Percentiles rank a stretch among this genome's conserved stretches.
phyloP scores from a whole-genome alignment of 2,113 vertebrate species.

The Balaeniceps rex region DNA sequence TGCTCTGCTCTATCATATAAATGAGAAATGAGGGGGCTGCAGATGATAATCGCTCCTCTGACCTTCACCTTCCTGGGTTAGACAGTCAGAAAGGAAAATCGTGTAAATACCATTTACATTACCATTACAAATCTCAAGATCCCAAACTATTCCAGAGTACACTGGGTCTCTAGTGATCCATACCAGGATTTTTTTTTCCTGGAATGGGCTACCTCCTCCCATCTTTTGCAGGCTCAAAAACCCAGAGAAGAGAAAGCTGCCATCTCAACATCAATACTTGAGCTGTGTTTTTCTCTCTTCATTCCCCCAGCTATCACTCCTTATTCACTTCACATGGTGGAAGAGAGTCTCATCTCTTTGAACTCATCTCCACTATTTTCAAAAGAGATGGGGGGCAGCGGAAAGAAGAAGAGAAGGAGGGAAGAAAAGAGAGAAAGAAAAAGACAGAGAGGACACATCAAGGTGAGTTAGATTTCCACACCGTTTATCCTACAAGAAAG shows the following conservation, averaged over 20 bases:
- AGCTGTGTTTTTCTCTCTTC: neutral
- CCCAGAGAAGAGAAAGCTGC: neutral
- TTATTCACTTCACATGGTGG: constrained; percentile 38
- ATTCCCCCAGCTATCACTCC: constrained; percentile 45
- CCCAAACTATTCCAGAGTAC: neutral
- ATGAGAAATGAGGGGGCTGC: neutral
- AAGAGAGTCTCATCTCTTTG: constrained; percentile 68
- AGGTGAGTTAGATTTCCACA: constrained; percentile 83
- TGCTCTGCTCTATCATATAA: neutral
- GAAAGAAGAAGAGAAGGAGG: constrained; percentile 41
- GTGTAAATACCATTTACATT: neutral
- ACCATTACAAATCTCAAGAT: neutral
- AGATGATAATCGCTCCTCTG: neutral
- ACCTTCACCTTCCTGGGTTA: neutral
- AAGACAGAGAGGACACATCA: constrained; percentile 71
- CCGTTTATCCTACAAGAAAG: constrained; percentile 78
- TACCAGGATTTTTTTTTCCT: neutral
- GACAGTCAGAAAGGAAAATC: neutral
- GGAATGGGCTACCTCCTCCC: constrained; percentile 1
- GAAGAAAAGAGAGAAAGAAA: neutral
- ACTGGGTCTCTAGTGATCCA: neutral
- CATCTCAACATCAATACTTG: constrained; percentile 39
- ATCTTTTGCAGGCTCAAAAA: constrained; percentile 57
- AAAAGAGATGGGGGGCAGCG: constrained; percentile 63
- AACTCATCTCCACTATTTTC: constrained; percentile 75